Evolutionary conservation across 2,888 invertebrate species (phyloP), one percentile per base, ranked within the genome.

Genomic region (Caradrina clavipalpis): DNA sequence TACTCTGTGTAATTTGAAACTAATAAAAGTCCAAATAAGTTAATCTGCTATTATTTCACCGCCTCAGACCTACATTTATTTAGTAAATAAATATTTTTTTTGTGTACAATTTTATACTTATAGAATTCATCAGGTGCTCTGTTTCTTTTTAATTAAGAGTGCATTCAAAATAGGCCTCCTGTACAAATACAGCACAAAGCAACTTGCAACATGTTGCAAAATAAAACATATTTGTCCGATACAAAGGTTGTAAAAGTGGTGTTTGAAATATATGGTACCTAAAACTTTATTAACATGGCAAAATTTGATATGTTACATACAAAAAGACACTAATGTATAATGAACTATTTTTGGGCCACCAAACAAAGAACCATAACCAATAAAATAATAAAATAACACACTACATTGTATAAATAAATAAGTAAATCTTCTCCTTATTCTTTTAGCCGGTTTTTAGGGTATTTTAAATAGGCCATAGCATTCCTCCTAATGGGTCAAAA

Each of bases 31-130:
- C n/a, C n/a, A n/a, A n/a, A n/a, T n/a, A n/a, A n/a, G n/a, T n/a
- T n/a, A n/a, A n/a, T n/a, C n/a, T n/a, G n/a, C n/a, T n/a, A n/a
- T n/a, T n/a, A n/a, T n/a, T n/a, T n/a, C n/a, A n/a, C n/a, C n/a
- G n/a, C n/a, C n/a, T n/a, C n/a, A n/a, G n/a, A n/a, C n/a, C n/a
- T n/a, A n/a, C n/a, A n/a, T n/a, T n/a, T n/a, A n/a, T 68, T 47
- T 65, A 70, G 61, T 79, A 83, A 78, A 68, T 63, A 73, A 81
- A 80, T 80, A 77, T 80, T 77, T 73, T 62, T 56, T 54, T 67
- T 65, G 58, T 68, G 19, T 59, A 79, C 53, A 69, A 47, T 69
- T 64, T 69, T 62, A 69, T 70, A 80, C 81, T 58, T 17, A 19
- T 53, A 51, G 8, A 21, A 66, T 60, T 65, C 64, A 78, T 39